Conservation (phyloP, 2,888 invertebrate genomes). For the Sylvicola fuscatus region DNA sequence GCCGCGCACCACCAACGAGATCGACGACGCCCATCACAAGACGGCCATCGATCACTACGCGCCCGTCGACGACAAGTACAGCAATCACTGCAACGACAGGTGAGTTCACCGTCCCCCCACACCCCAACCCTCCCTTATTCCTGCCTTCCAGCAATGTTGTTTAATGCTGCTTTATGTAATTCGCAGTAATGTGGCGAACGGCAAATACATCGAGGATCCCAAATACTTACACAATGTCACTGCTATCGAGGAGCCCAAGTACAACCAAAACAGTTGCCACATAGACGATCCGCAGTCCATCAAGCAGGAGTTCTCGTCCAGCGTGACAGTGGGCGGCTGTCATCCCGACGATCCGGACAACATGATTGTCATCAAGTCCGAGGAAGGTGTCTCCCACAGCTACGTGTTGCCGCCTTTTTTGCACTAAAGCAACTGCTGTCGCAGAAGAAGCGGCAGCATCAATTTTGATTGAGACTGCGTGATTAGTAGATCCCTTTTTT, state of each 20-base stretch:
- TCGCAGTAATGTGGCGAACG: slow-evolving; percentile 13
- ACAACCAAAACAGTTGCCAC: slow-evolving; percentile 15
- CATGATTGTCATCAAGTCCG: slow-evolving; percentile 22
- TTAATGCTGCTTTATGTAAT: neutral
- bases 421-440: slow-evolving; percentile 26
- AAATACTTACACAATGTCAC: slow-evolving; percentile 18
- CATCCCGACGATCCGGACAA: slow-evolving; percentile 10
- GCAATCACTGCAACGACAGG: slow-evolving; percentile 16
- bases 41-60: slow-evolving; percentile 32
- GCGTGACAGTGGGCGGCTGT: slow-evolving; percentile 8
- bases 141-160: neutral
- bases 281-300: slow-evolving; percentile 11
- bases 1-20: slow-evolving; percentile 31
- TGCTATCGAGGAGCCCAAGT: slow-evolving; percentile 15
- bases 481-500: too few species aligned
- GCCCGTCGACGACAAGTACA: slow-evolving; percentile 17
- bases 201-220: slow-evolving; percentile 23
- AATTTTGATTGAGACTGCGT: too few species aligned
- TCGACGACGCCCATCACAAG: slow-evolving; percentile 32
- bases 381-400: slow-evolving; percentile 23
- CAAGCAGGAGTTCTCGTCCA: slow-evolving; percentile 10
- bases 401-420: slow-evolving; percentile 27
- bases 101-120: too few species aligned
- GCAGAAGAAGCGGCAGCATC: too few species aligned
- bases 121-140: too few species aligned